phyloP scores from a whole-genome alignment of 2,888 invertebrate genomes.

The Lithophane semibrunnea region DNA sequence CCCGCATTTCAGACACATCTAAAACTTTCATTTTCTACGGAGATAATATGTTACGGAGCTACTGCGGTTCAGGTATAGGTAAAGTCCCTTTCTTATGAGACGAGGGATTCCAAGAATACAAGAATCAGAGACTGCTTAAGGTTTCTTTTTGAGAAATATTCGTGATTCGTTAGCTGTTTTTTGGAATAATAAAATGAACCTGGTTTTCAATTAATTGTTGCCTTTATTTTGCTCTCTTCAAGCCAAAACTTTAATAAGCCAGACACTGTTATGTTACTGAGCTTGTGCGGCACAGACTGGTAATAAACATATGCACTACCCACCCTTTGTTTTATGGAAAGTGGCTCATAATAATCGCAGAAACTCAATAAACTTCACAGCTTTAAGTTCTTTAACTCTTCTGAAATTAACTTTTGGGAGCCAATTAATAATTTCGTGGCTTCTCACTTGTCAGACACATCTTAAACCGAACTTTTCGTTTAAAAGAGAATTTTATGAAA shows the following conservation, averaged over 20 bases:
- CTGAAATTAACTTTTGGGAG: constrained; percentile 33
- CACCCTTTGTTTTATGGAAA: constrained; percentile 26
- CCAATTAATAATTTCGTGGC: constrained; percentile 36
- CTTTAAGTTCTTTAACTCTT: constrained; percentile 38
- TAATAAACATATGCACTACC: constrained; percentile 36
- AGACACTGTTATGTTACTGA: constrained; percentile 21
- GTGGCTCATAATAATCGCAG: neutral
- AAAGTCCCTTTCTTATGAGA: constrained; percentile 18
- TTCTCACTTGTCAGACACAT: constrained; percentile 35
- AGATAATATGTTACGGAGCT: constrained; percentile 50
- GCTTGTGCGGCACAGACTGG: constrained; percentile 6
- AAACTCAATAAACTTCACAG: constrained; percentile 27
- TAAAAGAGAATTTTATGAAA: constrained; percentile 5
- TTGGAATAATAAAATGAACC: neutral
- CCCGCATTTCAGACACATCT: constrained; percentile 61
- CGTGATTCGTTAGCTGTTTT: neutral
- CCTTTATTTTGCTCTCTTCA: constrained; percentile 1
- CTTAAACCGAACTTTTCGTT: constrained; percentile 19
- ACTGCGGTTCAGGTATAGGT: constrained; percentile 31
- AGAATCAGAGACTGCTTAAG: neutral
- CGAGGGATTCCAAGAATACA: neutral
- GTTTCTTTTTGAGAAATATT: neutral
- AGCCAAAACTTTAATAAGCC: constrained; percentile 31
- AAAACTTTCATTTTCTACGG: constrained; percentile 61
- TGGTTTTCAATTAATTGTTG: constrained; percentile 33